Percentiles rank a stretch among this genome's conserved stretches.
These are phyloP conservation scores for Apamea sordens DNA, from an alignment of 2,888 invertebrate genomes.

Conservation along the genomic window DNA sequence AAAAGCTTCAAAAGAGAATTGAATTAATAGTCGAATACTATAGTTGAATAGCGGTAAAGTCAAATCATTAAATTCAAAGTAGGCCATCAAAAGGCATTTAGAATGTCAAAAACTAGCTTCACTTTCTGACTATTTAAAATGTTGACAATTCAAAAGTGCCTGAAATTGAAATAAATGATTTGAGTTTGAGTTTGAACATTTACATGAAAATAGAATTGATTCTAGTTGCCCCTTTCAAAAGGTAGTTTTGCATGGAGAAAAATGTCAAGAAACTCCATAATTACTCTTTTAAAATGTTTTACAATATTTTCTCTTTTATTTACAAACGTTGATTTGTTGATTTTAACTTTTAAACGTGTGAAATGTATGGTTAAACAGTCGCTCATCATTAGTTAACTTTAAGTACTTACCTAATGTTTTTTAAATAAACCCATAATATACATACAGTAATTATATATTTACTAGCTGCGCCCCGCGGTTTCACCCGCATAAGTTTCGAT, in stretches of 20 bases:
- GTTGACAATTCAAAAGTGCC: too few species aligned
- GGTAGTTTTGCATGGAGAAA: background rate
- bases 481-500: too few species aligned
- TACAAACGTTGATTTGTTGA: background rate
- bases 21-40: too few species aligned
- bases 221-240: background rate
- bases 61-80: background rate
- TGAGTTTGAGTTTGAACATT: too few species aligned
- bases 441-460: background rate
- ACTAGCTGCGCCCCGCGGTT: too few species aligned
- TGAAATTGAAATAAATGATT: too few species aligned
- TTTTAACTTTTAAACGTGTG: background rate
- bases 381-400: background rate
- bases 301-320: background rate
- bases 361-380: background rate
- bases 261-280: background rate
- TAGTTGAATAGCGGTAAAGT: background rate
- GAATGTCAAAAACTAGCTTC: too few species aligned
- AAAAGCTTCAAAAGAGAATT: too few species aligned
- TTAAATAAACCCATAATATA: background rate
- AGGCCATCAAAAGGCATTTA: background rate
- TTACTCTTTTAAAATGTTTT: background rate
- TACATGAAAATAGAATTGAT: background rate
- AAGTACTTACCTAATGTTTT: background rate
- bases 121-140: too few species aligned